Conservation (phyloP, 2,888 invertebrate genomes). For the Patella pellucida region DNA sequence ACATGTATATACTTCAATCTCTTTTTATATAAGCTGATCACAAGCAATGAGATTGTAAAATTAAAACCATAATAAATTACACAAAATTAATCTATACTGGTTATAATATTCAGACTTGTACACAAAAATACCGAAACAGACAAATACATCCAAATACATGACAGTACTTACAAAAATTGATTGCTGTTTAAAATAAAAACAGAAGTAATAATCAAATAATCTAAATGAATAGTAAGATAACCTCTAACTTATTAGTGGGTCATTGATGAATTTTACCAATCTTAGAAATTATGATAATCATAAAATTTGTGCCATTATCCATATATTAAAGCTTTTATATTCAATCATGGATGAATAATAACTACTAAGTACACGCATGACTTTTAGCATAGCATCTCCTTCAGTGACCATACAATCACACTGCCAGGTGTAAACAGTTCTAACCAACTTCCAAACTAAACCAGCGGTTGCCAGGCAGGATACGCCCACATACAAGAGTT, state of each 20-base stretch:
- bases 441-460: no score
- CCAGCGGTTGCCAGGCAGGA: no score
- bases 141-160: conserved; percentile 12
- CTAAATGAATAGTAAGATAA: conserved; percentile 13
- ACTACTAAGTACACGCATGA: not conserved
- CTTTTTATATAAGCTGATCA: no score
- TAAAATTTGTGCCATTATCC: not conserved
- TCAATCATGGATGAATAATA: conserved; percentile 15
- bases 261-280: no score
- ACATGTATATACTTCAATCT: no score
- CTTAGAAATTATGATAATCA: not conserved
- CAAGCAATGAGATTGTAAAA: no score
- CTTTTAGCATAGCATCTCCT: no score
- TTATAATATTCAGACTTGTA: conserved; percentile 5
- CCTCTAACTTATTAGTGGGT: conserved; percentile 1
- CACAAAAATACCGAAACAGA: conserved; percentile 15
- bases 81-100: no score
- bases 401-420: no score
- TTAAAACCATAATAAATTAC: no score
- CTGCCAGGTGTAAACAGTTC: no score
- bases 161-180: not conserved
- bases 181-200: not conserved
- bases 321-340: conserved; percentile 2
- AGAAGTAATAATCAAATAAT: not conserved
- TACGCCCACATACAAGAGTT: no score